Conservation (phyloP, 2,888 invertebrate genomes). For the Caenorhabditis becei region DNA sequence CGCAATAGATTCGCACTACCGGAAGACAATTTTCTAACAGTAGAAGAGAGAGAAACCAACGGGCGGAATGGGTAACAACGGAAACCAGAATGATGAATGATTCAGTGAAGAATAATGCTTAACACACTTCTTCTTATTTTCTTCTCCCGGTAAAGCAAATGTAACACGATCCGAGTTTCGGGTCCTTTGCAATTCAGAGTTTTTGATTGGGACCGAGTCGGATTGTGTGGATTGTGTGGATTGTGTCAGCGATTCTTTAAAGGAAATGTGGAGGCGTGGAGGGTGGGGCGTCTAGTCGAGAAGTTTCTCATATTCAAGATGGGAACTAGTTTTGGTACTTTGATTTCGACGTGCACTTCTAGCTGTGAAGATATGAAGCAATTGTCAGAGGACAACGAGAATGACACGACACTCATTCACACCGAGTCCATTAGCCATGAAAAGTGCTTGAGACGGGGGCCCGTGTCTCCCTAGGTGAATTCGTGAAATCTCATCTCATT, state of each 20-base stretch:
- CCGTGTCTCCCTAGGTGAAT: slow-evolving; percentile 63
- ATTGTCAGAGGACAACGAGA: neutral
- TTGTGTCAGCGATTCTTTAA: neutral
- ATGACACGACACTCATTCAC: slow-evolving; percentile 29
- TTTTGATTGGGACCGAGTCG: neutral
- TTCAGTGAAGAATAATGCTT: slow-evolving; percentile 60
- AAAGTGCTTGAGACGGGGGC: slow-evolving; percentile 54
- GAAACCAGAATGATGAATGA: slow-evolving; percentile 68
- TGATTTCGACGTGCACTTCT: neutral
- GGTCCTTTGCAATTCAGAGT: no score
- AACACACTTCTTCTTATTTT: slow-evolving; percentile 54
- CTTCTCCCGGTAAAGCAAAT: slow-evolving; percentile 17
- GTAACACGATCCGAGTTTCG: slow-evolving; percentile 50
- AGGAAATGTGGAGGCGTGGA: neutral
- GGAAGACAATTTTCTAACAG: slow-evolving; percentile 66
- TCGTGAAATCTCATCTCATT: slow-evolving; percentile 63
- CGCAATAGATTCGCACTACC: slow-evolving; percentile 56
- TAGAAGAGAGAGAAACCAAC: slow-evolving; percentile 45
- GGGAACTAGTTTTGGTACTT: neutral
- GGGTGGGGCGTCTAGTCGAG: neutral
- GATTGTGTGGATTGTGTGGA: neutral
- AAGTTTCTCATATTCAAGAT: slow-evolving; percentile 6
- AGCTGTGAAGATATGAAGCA: neutral
- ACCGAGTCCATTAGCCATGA: slow-evolving; percentile 35
- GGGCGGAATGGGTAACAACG: slow-evolving; percentile 64